A percentile compares a stretch with the other conserved stretches of the same genome.
Conservation (phyloP, 2,888 invertebrate genomes). For the Tetragonula carbonaria region DNA sequence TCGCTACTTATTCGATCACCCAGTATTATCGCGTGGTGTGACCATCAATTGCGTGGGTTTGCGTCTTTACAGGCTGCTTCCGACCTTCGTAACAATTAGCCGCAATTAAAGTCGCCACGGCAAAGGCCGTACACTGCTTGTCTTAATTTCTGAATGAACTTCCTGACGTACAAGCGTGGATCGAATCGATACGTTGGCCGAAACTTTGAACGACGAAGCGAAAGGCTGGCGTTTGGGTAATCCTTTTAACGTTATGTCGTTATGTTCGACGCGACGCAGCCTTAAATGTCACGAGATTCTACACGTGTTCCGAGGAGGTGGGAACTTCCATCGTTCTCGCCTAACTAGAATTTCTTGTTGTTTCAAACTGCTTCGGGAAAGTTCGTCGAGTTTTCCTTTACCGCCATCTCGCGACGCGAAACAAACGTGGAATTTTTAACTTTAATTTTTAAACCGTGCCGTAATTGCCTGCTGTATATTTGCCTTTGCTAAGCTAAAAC, state of each 20-base stretch:
- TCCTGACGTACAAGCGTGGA: conserved; percentile 46
- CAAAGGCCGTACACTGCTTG: conserved; percentile 77
- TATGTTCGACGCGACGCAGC: background rate
- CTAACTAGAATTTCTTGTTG: background rate
- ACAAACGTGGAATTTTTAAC: background rate
- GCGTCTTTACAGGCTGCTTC: conserved; percentile 78
- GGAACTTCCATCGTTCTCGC: background rate
- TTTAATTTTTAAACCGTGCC: background rate
- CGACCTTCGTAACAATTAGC: conserved; percentile 82
- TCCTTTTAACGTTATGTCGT: background rate
- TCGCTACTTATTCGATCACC: conserved; percentile 67
- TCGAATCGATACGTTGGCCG: conserved; percentile 38
- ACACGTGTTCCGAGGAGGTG: too few species aligned
- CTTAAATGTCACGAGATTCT: background rate
- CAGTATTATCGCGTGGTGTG: conserved; percentile 74
- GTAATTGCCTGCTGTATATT: too few species aligned
- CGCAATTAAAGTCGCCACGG: conserved; percentile 80
- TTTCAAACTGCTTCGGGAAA: background rate
- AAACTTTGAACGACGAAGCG: background rate
- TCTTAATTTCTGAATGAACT: conserved; percentile 74
- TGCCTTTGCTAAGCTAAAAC: too few species aligned
- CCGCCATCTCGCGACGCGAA: background rate
- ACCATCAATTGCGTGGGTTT: conserved; percentile 78
- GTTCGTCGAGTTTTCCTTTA: background rate
- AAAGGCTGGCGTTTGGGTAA: background rate